Evolutionary conservation across 2,888 invertebrate species (phyloP).

Genomic region (Drosophila testacea): DNA sequence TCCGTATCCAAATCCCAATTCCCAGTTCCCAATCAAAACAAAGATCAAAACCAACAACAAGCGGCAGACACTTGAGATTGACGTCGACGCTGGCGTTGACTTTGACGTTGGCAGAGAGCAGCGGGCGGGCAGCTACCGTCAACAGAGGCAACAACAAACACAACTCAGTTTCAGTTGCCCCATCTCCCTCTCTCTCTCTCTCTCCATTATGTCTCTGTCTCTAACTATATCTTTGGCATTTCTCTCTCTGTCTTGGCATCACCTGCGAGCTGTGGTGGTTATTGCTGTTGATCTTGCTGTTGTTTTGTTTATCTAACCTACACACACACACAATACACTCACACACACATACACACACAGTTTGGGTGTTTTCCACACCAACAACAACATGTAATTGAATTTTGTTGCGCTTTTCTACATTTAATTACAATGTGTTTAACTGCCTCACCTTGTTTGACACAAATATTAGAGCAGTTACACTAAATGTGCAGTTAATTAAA

Average conservation of each 20-base stretch:
- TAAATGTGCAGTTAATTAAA: too few relatives aligned
- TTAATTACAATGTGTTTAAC: slow-evolving; percentile 3
- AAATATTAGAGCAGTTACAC: too few relatives aligned
- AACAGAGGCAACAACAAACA: slow-evolving; percentile 15
- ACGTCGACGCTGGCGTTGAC: slow-evolving; percentile 22
- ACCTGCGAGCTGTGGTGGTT: slow-evolving; percentile 49
- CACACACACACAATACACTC: slow-evolving; percentile 33
- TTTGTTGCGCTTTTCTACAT: slow-evolving; percentile 37
- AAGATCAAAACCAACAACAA: slow-evolving; percentile 67
- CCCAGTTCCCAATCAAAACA: slow-evolving; percentile 68
- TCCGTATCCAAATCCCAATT: slow-evolving; percentile 30
- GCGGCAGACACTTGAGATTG: slow-evolving; percentile 53
- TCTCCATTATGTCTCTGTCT: neutral
- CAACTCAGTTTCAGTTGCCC: slow-evolving; percentile 8
- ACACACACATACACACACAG: slow-evolving; percentile 24
- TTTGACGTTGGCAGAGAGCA: slow-evolving; percentile 27
- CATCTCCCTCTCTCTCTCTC: neutral
- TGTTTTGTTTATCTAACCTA: slow-evolving; percentile 65
- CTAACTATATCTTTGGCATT: neutral
- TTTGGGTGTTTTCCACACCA: slow-evolving; percentile 34
- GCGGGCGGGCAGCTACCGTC: slow-evolving; percentile 53
- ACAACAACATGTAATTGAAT: slow-evolving; percentile 42
- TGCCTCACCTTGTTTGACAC: too few relatives aligned
- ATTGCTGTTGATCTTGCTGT: slow-evolving; percentile 31
- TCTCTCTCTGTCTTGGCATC: slow-evolving; percentile 36